phyloP scores from a whole-genome alignment of 2,888 invertebrate genomes.

The Sepioteuthis lessoniana region DNA sequence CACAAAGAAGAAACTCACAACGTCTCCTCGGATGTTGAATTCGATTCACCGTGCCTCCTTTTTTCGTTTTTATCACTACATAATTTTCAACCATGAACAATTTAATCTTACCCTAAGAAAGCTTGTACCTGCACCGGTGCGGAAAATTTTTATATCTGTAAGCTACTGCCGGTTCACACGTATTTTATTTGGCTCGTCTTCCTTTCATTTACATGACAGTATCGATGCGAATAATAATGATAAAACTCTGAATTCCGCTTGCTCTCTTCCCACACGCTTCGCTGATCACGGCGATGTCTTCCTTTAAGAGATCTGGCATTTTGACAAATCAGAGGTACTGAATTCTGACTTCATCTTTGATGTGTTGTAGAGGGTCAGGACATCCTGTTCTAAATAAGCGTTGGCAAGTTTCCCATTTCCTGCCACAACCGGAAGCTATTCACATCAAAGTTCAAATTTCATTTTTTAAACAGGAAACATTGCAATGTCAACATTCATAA shows the following conservation, averaged over 20 bases:
- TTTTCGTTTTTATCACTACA: too few relatives aligned
- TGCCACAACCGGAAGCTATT: not conserved
- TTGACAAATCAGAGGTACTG: not conserved
- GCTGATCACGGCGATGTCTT: not conserved
- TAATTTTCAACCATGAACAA: too few relatives aligned
- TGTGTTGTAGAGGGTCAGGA: not conserved
- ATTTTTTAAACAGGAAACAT: too few relatives aligned
- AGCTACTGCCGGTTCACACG: not conserved
- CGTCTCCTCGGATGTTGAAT: too few relatives aligned
- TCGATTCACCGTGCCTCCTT: too few relatives aligned
- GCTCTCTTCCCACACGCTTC: not conserved
- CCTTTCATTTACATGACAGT: not conserved
- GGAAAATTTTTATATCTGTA: too few relatives aligned
- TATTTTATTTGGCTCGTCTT: not conserved
- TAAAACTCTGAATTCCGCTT: not conserved
- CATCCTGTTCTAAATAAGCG: not conserved
- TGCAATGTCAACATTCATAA: too few relatives aligned
- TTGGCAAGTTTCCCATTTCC: not conserved
- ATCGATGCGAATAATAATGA: not conserved
- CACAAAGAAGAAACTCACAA: too few relatives aligned
- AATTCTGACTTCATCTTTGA: not conserved
- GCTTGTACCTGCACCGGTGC: too few relatives aligned
- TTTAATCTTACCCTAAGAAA: too few relatives aligned
- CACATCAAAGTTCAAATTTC: not conserved
- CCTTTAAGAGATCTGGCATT: not conserved